Evolutionary conservation across 1,140 invertebrate species (phyloP), one percentile per base, ranked within the genome.

Genomic region (Oncopodura yosiiana): DNA sequence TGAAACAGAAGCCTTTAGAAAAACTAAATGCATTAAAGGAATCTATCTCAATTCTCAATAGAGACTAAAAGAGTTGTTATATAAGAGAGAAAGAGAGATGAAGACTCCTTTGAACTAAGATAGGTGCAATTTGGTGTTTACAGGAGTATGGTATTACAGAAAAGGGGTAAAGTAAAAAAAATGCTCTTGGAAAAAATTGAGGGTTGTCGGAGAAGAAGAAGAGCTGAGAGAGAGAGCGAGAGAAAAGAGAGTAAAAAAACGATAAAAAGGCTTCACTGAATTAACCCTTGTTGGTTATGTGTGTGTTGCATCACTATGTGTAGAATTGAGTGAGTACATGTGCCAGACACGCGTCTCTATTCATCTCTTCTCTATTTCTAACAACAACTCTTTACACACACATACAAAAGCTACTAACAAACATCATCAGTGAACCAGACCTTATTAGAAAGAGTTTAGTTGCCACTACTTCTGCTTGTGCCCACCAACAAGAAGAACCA

Each of bases 291-390:
- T 57, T 61, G 50, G 54, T 51, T 61, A 26, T 58, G 52, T 55
- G 44, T 3, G 8, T 48, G 32, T 59, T n/a, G n/a, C n/a, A n/a
- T n/a, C n/a, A n/a, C n/a, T n/a, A n/a, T n/a, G n/a, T n/a, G n/a
- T n/a, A n/a, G 36, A 44, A 38, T 45, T 51, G 54, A 61, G 50
- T 56, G 53, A 48, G 36, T 53, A 52, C 62, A 58, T 63, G 61
- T 63, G 62, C 62, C 58, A 55, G 55, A 56, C 62, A 63, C 62
- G 62, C 62, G 62, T 58, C 62, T 45, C 51, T 56, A 49, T 55
- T 50, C 43, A 51, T 51, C 38, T 49, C 39, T 30, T 39, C 44
- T 42, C 16, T 18, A 14, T 18, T 50, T 39, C 16, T 12, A 11
- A 37, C 12, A n/a, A n/a, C n/a, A n/a, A n/a, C n/a, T n/a, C n/a